Evolutionary conservation across 2,888 invertebrate genomes (phyloP).

Genomic region (Therioaphis trifolii): DNA sequence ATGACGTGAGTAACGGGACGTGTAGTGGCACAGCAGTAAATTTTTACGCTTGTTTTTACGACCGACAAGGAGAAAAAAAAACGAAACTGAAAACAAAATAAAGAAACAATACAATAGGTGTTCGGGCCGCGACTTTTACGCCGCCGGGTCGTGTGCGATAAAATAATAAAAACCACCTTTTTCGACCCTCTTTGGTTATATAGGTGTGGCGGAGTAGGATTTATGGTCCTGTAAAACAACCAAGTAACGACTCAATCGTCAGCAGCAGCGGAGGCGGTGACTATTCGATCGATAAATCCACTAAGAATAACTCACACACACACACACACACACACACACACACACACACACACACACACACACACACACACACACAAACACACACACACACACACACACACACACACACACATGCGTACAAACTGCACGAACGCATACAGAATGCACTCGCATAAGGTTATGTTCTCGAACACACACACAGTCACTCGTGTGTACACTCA

Average conservation of each 20-base stretch:
- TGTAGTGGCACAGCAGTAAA: neutral
- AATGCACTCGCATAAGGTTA: too few relatives aligned
- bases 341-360: too few relatives aligned
- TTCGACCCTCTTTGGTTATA: constrained; percentile 10
- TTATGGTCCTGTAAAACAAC: constrained; percentile 50
- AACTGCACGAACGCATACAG: too few relatives aligned
- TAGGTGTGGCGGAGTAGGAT: constrained; percentile 25
- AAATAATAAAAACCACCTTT: constrained; percentile 51
- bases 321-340: neutral
- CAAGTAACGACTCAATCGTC: constrained; percentile 33
- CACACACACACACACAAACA: too few relatives aligned
- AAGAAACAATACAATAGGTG: constrained; percentile 29
- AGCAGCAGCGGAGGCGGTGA: neutral
- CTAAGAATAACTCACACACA: constrained; percentile 10
- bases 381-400: too few relatives aligned
- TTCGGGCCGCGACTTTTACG: constrained; percentile 6
- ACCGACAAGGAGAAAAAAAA: neutral
- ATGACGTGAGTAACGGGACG: neutral
- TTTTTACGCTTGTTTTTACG: constrained; percentile 31
- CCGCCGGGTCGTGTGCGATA: constrained; percentile 17
- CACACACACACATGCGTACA: too few relatives aligned
- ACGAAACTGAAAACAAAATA: neutral
- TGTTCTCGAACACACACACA: too few relatives aligned
- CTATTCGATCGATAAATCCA: constrained; percentile 24
- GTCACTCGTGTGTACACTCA: too few relatives aligned